Conservation (phyloP, 2,888 invertebrate genomes). For the Molanna angustata region DNA sequence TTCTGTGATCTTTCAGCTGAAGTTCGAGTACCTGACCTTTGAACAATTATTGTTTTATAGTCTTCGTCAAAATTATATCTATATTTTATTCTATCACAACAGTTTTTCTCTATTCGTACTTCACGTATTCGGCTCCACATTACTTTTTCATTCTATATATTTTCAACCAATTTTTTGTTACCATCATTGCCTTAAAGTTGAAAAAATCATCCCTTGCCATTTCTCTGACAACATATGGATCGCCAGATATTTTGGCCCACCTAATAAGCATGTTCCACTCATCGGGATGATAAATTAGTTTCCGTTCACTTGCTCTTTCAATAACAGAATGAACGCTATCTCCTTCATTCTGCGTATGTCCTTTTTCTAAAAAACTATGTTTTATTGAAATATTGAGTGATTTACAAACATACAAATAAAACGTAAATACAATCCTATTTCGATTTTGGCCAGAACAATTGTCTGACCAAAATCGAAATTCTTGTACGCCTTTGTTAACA, state of each 20-base stretch:
- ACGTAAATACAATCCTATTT: not conserved
- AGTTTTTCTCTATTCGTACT: not conserved
- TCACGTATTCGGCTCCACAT: not conserved
- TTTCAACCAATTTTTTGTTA: not conserved
- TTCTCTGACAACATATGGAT: not conserved
- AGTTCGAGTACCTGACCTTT: not conserved
- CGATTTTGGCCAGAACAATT: conserved; percentile 2
- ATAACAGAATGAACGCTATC: conserved; percentile 1
- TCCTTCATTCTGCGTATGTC: not conserved
- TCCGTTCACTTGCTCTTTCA: not conserved
- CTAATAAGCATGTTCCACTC: not conserved
- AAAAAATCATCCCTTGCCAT: not conserved
- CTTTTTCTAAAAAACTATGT: conserved; percentile 2
- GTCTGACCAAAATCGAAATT: conserved; percentile 1
- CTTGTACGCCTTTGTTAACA: not conserved
- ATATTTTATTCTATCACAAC: not conserved
- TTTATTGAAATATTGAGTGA: not conserved
- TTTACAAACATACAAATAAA: not conserved
- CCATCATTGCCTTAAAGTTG: not conserved
- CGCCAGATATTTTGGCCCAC: not conserved
- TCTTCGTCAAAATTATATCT: not conserved
- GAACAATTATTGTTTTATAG: not conserved
- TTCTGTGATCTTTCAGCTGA: not conserved
- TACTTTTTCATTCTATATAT: not conserved
- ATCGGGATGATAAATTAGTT: not conserved